Conservation (phyloP, 2,797 vertebrate genomes). For the Hozukius guyotensis region DNA sequence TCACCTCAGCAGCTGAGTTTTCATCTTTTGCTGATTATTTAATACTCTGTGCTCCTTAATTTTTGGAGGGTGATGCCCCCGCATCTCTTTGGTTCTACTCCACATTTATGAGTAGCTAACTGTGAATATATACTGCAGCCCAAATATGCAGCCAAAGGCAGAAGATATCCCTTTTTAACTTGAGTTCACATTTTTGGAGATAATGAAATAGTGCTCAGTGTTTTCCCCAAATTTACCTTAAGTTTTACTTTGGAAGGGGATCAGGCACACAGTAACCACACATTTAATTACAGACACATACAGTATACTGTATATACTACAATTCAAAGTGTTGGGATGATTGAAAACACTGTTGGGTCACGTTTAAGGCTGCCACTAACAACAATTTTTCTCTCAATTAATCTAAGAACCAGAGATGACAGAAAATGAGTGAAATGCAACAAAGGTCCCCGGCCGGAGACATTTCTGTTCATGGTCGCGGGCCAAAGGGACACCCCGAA, state of each 20-base stretch:
- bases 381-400: no score
- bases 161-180: constrained; percentile 44
- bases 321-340: background rate
- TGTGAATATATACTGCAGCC: constrained; percentile 24
- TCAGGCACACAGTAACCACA: background rate
- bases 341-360: background rate
- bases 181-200: constrained; percentile 28
- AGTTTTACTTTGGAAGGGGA: constrained; percentile 25
- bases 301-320: background rate
- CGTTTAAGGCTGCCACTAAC: no score
- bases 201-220: constrained; percentile 29
- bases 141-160: constrained; percentile 42
- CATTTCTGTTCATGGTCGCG: background rate
- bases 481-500: background rate
- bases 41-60: constrained; percentile 6
- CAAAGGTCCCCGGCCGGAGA: background rate
- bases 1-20: constrained; percentile 35
- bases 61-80: background rate
- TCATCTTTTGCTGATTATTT: constrained; percentile 9
- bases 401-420: background rate
- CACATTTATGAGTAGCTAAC: constrained; percentile 24
- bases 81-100: constrained; percentile 19
- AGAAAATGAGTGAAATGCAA: background rate
- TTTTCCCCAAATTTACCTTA: constrained; percentile 25
- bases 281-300: background rate